Percentiles rank a stretch among this genome's conserved stretches.
phyloP scores from a whole-genome alignment of 2,888 invertebrate genomes.

The Andrena haemorrhoa region DNA sequence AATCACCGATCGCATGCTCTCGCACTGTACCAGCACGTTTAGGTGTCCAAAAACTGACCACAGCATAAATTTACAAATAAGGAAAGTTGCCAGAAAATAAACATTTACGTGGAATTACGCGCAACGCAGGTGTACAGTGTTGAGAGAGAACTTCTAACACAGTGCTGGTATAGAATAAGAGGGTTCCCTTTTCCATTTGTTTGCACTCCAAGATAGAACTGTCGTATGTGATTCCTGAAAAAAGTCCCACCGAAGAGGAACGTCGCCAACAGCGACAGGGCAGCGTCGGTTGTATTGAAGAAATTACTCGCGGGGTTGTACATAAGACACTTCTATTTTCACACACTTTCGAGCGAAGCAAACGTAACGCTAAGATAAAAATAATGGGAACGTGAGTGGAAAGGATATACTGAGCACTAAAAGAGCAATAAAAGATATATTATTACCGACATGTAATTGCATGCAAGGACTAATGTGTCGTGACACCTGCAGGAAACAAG shows the following conservation, averaged over 20 bases:
- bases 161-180: no score
- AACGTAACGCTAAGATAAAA: background rate
- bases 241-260: background rate
- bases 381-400: constrained; percentile 2
- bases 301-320: constrained; percentile 14
- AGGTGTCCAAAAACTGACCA: no score
- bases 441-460: constrained; percentile 8
- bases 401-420: constrained; percentile 20
- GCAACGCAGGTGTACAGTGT: no score
- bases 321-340: background rate
- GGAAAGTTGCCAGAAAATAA: no score
- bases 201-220: background rate
- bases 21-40: background rate
- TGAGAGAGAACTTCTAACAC: no score
- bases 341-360: background rate
- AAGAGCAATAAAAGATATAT: constrained; percentile 1
- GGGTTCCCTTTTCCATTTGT: background rate
- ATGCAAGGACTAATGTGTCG: background rate
- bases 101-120: no score
- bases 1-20: constrained; percentile 50
- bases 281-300: background rate
- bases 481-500: no score
- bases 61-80: no score
- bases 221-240: no score
- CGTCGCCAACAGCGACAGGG: background rate